Evolutionary conservation across 2,113 vertebrate genomes (phyloP), one percentile per base, ranked within the genome.

Genomic region (Caranx melampygus): DNA sequence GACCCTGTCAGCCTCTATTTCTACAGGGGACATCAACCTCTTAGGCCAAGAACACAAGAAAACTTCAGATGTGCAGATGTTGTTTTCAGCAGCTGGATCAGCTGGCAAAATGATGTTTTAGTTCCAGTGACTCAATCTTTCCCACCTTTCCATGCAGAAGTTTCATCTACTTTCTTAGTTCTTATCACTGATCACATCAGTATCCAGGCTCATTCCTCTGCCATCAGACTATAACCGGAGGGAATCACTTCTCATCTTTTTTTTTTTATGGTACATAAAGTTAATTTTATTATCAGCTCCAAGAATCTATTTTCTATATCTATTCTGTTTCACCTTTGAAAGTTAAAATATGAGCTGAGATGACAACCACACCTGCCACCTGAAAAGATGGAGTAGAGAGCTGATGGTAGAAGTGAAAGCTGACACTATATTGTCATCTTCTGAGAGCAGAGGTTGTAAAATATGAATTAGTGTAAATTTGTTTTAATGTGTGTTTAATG

Each of bases 1-100:
- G 54, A 76, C 73, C 63, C 55, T 55, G 52, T 65, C 68, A 42
- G 49, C 69, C 55, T 72, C 62, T 44, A 44, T 54, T 37, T 7
- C 5, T 37, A 37, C 35, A 37, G 35, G 35, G 7, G 35, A 37
- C 60, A 60, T 59, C 45, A 78, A 44, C 40, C 63, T 40, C 81
- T 72, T 34, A 67, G 67, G 15, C 26, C 6, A 51, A 51, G 62
- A 6, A 65, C 59, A 71, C n/a, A 55, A 69, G 51, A 45, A 57
- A 40, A 68, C 0, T 20, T 20, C 26, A 26, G 26, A 26, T 26
- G 14, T 21, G 60, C 12, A 72, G 9, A 66, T 35, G 14, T 33
- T n/a, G 21, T 20, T 61, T 73, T 55, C 16, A 79, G 47, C 45
- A 54, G 54, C 54, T 31, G n/a, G 12, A 31, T 10, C 9, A 60